Evolutionary conservation across 2,113 vertebrate species (phyloP).

Genomic region (Planiliza haematocheilus): DNA sequence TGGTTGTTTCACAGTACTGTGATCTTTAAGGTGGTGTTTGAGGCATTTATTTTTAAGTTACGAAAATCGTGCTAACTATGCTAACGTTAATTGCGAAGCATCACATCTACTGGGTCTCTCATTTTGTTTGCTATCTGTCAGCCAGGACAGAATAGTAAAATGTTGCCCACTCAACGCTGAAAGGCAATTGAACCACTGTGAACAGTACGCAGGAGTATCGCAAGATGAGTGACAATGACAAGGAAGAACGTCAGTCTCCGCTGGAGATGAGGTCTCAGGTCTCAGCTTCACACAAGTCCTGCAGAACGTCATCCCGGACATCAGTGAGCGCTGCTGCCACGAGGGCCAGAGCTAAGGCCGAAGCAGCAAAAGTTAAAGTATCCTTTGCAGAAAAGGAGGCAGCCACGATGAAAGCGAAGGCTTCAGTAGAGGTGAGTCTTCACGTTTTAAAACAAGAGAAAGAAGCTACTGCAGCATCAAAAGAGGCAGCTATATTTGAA

Average conservation of each 20-base stretch:
- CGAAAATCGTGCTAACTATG: too few relatives aligned
- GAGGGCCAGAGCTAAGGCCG: background rate
- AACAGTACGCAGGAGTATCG: background rate
- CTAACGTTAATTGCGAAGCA: too few relatives aligned
- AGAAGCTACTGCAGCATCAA: background rate
- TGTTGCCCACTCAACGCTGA: background rate
- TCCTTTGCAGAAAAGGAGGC: slow-evolving; percentile 14
- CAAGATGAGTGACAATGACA: background rate
- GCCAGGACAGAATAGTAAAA: slow-evolving; percentile 15
- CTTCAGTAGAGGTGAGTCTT: background rate
- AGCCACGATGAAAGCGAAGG: background rate
- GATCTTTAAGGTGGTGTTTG: too few relatives aligned
- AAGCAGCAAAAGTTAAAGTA: slow-evolving; percentile 4
- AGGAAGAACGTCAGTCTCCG: background rate
- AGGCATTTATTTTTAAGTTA: too few relatives aligned
- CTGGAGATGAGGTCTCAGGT: background rate
- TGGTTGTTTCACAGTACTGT: too few relatives aligned
- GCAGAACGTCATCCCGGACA: background rate
- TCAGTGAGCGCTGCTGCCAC: background rate
- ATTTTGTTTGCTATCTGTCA: too few relatives aligned
- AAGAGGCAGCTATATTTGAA: background rate
- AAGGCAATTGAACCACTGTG: background rate
- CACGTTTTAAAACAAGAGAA: background rate
- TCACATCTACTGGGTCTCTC: too few relatives aligned
- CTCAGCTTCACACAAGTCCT: background rate